phyloP scores from a whole-genome alignment of 1,140 invertebrate species.

The Telenomus remus region DNA sequence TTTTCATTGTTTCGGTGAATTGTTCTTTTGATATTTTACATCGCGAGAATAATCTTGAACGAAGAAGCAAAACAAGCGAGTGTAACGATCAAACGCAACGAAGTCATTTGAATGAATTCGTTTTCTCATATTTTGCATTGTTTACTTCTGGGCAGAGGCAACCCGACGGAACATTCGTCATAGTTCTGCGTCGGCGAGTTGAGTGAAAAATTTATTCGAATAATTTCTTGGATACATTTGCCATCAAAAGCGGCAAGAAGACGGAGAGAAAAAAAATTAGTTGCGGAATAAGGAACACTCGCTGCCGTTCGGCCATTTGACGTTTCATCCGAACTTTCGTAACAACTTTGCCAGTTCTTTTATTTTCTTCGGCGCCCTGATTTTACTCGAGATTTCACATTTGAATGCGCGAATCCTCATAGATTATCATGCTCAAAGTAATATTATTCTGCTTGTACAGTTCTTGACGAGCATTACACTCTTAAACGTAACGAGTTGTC shows the following conservation, averaged over 20 bases:
- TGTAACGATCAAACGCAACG: too few species aligned
- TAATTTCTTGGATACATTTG: constrained; percentile 2
- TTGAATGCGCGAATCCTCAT: constrained; percentile 33
- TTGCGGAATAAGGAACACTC: background rate
- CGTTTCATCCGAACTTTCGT: constrained; percentile 21
- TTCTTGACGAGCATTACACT: constrained; percentile 25
- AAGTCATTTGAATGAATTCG: too few species aligned
- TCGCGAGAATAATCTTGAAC: too few species aligned
- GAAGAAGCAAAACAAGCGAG: too few species aligned
- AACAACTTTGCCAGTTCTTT: constrained; percentile 16
- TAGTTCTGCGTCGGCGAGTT: too few species aligned
- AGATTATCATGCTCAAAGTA: constrained; percentile 35
- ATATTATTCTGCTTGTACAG: constrained; percentile 14
- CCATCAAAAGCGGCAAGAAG: background rate
- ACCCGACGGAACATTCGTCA: too few species aligned
- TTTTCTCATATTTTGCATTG: too few species aligned
- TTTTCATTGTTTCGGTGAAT: too few species aligned
- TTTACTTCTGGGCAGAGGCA: too few species aligned
- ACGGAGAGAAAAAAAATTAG: background rate
- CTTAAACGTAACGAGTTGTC: constrained; percentile 52
- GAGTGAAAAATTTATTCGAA: too few species aligned
- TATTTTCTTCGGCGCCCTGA: constrained; percentile 17
- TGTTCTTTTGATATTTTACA: too few species aligned
- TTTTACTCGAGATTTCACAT: constrained; percentile 33
- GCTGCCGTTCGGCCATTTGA: constrained; percentile 8